Percentiles rank a stretch among this genome's conserved stretches.
Conservation (phyloP, 2,113 vertebrate genomes). For the Oenanthe oenanthe region DNA sequence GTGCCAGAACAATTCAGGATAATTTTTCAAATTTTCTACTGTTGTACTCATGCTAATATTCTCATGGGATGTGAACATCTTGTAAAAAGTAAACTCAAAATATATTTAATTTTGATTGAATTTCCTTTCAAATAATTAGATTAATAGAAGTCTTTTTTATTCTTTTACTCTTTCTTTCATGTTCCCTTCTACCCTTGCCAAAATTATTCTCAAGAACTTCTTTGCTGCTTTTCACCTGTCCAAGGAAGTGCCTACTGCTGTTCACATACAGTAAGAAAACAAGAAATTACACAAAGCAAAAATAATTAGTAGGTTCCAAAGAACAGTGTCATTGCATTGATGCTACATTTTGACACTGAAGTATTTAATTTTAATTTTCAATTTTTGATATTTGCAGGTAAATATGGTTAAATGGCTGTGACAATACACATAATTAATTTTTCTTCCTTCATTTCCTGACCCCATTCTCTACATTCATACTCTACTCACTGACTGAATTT, state of each 20-base stretch:
- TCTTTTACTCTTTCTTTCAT: not conserved
- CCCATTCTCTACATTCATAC: not conserved
- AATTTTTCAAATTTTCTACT: not conserved
- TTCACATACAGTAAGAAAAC: not conserved
- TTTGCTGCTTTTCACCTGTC: not conserved
- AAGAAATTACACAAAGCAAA: not conserved
- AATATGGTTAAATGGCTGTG: slow-evolving; percentile 58
- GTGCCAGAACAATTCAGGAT: not conserved
- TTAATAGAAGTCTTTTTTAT: not conserved
- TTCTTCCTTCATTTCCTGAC: slow-evolving; percentile 53
- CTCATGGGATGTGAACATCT: not conserved
- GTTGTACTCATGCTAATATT: not conserved
- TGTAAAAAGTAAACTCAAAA: not conserved
- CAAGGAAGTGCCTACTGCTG: not conserved
- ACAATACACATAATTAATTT: slow-evolving; percentile 55
- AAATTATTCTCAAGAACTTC: not conserved
- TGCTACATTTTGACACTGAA: slow-evolving; percentile 7
- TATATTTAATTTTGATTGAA: not conserved
- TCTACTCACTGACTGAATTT: slow-evolving; percentile 53
- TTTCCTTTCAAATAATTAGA: not conserved
- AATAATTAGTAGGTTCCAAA: slow-evolving; percentile 4
- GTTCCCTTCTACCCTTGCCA: not conserved
- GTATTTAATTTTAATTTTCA: slow-evolving; percentile 40
- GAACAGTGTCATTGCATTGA: not conserved
- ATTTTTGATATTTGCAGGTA: slow-evolving; percentile 55